Percentiles rank a stretch among this genome's conserved stretches.
Evolutionary conservation across 1,140 invertebrate genomes (phyloP).

Genomic region (fruit fly (Drosophila melanogaster)): DNA sequence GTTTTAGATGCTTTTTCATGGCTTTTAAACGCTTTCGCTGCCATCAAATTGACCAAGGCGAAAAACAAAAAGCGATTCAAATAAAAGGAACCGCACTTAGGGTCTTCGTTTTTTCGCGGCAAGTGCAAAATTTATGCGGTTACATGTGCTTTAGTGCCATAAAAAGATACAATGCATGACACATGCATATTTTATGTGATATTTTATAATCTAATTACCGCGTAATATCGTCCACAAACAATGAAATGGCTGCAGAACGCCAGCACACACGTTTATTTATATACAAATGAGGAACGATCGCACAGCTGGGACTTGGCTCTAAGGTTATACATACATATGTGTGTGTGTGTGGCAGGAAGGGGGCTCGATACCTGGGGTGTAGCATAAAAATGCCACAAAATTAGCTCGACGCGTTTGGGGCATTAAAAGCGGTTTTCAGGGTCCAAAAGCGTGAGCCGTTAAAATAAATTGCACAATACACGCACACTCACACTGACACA

Average conservation of each 20-base stretch:
- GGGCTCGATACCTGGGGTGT: slow-evolving; percentile 4
- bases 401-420: slow-evolving; percentile 78
- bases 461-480: slow-evolving; percentile 79
- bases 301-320: slow-evolving; percentile 64
- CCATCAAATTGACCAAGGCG: slow-evolving; percentile 72
- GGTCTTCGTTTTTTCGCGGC: neutral
- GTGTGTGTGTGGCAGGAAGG: neutral
- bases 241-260: slow-evolving; percentile 25
- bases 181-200: slow-evolving; percentile 78
- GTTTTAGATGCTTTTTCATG: slow-evolving; percentile 61
- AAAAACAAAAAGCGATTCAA: slow-evolving; percentile 11
- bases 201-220: slow-evolving; percentile 83
- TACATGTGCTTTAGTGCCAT: slow-evolving; percentile 77
- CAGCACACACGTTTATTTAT: slow-evolving; percentile 2
- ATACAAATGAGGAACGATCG: slow-evolving; percentile 64
- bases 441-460: slow-evolving; percentile 75
- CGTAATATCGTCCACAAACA: slow-evolving; percentile 66
- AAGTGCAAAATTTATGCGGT: slow-evolving; percentile 33
- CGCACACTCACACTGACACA: slow-evolving; percentile 23
- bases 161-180: slow-evolving; percentile 76
- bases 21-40: slow-evolving; percentile 75
- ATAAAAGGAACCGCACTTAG: slow-evolving; percentile 28
- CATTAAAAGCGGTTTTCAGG: slow-evolving; percentile 71
- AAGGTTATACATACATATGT: neutral
- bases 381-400: slow-evolving; percentile 78